Evolutionary conservation across 2,113 vertebrate species (phyloP).

Genomic region (Capricornis sumatraensis): DNA sequence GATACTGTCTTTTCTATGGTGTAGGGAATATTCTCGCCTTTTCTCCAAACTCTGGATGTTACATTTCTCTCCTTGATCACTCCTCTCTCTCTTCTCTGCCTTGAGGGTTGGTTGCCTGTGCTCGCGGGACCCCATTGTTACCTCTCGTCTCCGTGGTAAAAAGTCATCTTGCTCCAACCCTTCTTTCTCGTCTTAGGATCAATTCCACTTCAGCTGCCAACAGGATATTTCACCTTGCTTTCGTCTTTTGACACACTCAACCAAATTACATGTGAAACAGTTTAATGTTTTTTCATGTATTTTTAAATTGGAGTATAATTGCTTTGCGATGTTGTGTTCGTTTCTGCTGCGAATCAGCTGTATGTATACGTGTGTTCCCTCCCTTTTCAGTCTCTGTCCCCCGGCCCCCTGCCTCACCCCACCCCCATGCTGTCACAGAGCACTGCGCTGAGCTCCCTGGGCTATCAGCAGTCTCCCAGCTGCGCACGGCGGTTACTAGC

Average conservation of each 20-base stretch:
- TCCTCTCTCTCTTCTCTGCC: not conserved
- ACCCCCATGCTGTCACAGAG: fast-evolving
- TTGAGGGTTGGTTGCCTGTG: not conserved
- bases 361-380: not conserved
- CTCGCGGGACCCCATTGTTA: not conserved
- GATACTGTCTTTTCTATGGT: not conserved
- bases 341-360: not conserved
- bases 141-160: not conserved
- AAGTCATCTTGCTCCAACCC: not conserved
- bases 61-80: not conserved
- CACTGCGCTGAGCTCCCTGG: not conserved
- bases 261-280: not conserved
- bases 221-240: not conserved
- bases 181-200: not conserved
- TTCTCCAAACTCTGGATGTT: not conserved
- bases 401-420: not conserved
- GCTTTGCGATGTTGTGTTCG: not conserved
- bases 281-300: not conserved
- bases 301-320: not conserved
- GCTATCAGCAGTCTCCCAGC: too few relatives aligned
- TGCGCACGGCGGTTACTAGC: too few relatives aligned
- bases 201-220: not conserved
- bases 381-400: not conserved
- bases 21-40: not conserved
- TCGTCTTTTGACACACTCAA: not conserved